Base-by-base conservation (phyloP, 2,888 invertebrate genomes). In the Ischnura elegans region DNA sequence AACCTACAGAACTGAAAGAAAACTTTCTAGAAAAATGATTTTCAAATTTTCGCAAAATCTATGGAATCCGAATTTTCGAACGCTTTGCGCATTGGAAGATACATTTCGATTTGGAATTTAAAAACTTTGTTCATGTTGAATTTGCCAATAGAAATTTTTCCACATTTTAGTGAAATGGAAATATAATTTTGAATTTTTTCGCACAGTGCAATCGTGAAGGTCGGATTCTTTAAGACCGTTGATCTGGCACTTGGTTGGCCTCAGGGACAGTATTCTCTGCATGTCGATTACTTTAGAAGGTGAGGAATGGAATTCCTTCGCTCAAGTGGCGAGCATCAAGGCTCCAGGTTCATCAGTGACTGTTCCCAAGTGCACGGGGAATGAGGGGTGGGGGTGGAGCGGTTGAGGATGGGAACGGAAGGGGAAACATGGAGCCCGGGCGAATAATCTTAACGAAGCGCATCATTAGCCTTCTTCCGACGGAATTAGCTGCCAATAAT, bases 401-500 rank as follows among this genome's bases (percentile, higher is more conserved):
- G 66, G 66, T 2, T 10, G 66, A 6, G 51, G 19, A 19, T 3
- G 66, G 61, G n/a, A 25, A 16, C 25, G 25, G 8, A 16, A 55
- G 55, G 19, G 21, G 13, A 6, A 51, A 51, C 51, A 51, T 51
- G 51, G 51, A 21, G 61, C 25, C n/a, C 61, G 61, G 19, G 61
- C 61, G 61, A 61, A 21, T 21, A 61, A 61, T 61, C 61, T 61
- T 61, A 61, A 61, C 61, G 61, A 61, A 61, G 61, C 61, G 61
- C 8, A n/a, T 61, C 61, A 61, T 61, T 61, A 61, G 61, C 61
- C 61, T 61, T 25, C 25, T 25, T 61, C n/a, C 29, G n/a, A 76
- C 66, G 66, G 66, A 76, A 76, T 76, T 76, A 76, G 66, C 66
- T 8, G 2, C 66, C 29, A 13, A 76, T 8, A 29, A 76, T 76